phyloP scores from a whole-genome alignment of 2,113 vertebrate species.

The Meleagris gallopavo region DNA sequence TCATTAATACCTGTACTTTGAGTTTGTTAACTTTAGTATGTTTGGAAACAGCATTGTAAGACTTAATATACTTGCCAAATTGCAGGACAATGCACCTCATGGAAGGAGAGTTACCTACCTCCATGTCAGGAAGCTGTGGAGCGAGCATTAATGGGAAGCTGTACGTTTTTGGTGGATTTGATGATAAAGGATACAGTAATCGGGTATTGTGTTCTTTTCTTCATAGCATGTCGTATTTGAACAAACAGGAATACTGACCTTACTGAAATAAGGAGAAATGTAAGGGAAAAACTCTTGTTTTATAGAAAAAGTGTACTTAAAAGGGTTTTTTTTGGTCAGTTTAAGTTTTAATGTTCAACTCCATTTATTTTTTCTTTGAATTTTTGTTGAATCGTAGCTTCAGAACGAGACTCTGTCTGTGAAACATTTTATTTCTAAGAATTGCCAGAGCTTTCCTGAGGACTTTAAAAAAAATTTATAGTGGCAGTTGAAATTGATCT shows the following conservation, averaged over 20 bases:
- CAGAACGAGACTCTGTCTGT: neutral
- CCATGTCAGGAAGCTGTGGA: conserved; percentile 93
- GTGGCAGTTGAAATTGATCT: neutral
- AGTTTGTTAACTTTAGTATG: neutral
- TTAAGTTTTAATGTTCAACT: neutral
- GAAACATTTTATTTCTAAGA: neutral
- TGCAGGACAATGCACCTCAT: conserved; percentile 89
- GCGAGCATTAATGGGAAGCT: conserved; percentile 86
- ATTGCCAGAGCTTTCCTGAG: neutral
- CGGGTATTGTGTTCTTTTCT: conserved; percentile 79
- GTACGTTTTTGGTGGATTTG: conserved; percentile 94
- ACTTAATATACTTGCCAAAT: neutral
- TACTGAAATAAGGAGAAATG: neutral
- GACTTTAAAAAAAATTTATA: neutral
- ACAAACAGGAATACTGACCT: neutral
- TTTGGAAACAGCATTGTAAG: neutral
- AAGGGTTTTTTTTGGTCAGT: no score
- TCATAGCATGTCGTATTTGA: neutral
- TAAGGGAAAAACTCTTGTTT: neutral
- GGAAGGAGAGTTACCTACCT: conserved; percentile 88
- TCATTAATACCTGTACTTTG: neutral
- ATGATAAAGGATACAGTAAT: conserved; percentile 93
- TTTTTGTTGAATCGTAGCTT: neutral
- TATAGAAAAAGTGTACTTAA: neutral
- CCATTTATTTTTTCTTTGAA: neutral